phyloP scores from a whole-genome alignment of 2,797 vertebrate species.

The Podarcis siculus region DNA sequence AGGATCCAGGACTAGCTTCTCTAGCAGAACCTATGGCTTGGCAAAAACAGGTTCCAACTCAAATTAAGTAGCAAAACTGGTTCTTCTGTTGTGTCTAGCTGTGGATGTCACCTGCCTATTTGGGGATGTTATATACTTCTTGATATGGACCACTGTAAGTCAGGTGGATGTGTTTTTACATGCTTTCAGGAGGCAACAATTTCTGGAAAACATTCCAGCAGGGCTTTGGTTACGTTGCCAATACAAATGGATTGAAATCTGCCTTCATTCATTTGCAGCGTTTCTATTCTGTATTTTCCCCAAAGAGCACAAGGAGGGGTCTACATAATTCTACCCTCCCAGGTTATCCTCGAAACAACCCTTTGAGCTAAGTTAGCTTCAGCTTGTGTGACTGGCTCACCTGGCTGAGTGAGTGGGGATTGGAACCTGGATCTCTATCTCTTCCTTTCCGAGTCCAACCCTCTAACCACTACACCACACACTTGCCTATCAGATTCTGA shows the following conservation, averaged over 20 bases:
- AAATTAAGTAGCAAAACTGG: not conserved
- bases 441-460: not conserved
- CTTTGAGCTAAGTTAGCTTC: not conserved
- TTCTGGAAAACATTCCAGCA: not conserved
- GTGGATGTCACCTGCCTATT: not conserved
- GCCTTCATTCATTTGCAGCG: not conserved
- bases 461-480: not conserved
- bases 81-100: not conserved
- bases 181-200: not conserved
- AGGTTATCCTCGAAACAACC: too few species aligned
- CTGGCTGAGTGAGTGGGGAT: not conserved
- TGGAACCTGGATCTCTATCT: not conserved
- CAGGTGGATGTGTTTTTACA: not conserved
- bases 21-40: not conserved
- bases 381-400: too few species aligned
- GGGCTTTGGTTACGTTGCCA: not conserved
- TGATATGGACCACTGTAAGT: not conserved
- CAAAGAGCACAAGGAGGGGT: not conserved
- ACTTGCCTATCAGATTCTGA: not conserved
- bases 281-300: not conserved
- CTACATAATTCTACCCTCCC: not conserved
- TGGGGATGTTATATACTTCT: not conserved
- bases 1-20: not conserved
- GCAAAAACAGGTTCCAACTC: not conserved
- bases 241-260: not conserved